A percentile compares a stretch with the other conserved stretches of the same genome.
Evolutionary conservation across 2,888 invertebrate species (phyloP).

Genomic region (Minunthozetes semirufus): DNA sequence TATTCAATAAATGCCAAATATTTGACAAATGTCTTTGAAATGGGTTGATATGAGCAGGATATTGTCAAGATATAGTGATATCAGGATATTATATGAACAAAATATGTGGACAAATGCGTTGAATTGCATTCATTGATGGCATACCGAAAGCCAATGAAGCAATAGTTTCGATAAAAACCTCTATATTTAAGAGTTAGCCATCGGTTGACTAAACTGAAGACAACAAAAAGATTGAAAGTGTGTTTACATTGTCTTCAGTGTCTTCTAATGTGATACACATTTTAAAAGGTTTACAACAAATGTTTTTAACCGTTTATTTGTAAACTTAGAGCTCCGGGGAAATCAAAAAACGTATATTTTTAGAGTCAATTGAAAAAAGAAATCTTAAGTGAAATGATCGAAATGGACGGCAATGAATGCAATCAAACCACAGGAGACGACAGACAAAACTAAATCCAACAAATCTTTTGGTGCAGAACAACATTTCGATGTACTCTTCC

Average conservation of each 20-base stretch:
- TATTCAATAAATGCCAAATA: too few species aligned
- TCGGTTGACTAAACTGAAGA: not conserved
- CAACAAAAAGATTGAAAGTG: not conserved
- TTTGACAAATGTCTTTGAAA: too few species aligned
- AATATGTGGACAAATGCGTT: not conserved
- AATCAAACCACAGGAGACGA: not conserved
- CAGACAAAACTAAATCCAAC: not conserved
- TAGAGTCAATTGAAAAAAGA: not conserved
- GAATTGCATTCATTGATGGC: not conserved
- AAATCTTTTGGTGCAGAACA: too few species aligned
- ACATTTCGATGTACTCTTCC: too few species aligned
- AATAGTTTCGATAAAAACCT: too few species aligned
- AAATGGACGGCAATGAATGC: not conserved
- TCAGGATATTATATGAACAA: not conserved
- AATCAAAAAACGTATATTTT: constrained; percentile 10
- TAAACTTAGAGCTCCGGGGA: constrained; percentile 1
- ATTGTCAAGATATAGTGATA: too few species aligned
- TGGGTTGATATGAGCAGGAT: too few species aligned
- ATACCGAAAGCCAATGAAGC: too few species aligned
- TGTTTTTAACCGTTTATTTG: not conserved
- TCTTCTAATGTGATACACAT: constrained; percentile 13
- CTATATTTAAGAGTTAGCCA: not conserved
- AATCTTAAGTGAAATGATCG: constrained; percentile 6
- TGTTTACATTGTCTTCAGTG: not conserved
- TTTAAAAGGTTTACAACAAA: constrained; percentile 1